phyloP scores from a whole-genome alignment of 2,113 vertebrate species.

The Amphilophus citrinellus region DNA sequence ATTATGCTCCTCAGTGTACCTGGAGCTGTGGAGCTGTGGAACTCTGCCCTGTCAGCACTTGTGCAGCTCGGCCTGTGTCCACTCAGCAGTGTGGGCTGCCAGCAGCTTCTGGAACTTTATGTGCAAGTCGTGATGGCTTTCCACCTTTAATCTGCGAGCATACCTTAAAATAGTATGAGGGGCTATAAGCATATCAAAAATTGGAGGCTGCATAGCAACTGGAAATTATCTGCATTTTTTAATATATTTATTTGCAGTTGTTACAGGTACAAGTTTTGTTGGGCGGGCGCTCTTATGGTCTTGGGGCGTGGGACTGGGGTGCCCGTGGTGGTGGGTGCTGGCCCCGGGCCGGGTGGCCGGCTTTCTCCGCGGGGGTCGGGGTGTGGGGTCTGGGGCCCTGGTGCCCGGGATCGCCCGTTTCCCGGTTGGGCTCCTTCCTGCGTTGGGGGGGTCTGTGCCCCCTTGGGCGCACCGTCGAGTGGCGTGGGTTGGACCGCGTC shows the following conservation, averaged over 20 bases:
- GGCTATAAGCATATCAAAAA: not conserved
- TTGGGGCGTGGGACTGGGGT: no score
- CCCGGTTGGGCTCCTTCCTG: no score
- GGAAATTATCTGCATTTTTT: not conserved
- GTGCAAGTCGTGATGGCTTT: not conserved
- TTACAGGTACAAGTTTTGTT: not conserved
- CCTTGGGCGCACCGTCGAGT: no score
- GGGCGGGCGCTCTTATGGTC: no score
- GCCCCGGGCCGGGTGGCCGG: no score
- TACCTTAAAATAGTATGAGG: not conserved
- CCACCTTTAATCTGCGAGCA: slow-evolving; percentile 16
- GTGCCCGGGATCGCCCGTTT: no score
- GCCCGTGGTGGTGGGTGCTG: no score
- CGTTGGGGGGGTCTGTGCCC: no score
- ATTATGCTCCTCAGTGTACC: not conserved
- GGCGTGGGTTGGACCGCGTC: no score
- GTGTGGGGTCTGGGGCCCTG: no score
- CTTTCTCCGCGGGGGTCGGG: no score
- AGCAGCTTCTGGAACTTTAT: slow-evolving; percentile 23
- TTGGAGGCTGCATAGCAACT: not conserved
- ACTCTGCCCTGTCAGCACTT: slow-evolving; percentile 61
- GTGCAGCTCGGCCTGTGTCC: slow-evolving; percentile 17
- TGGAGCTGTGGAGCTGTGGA: slow-evolving; percentile 30
- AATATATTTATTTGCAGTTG: not conserved
- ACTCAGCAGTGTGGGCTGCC: slow-evolving; percentile 26